phyloP scores from a whole-genome alignment of 2,113 vertebrate species.

The Gambusia holbrooki region DNA sequence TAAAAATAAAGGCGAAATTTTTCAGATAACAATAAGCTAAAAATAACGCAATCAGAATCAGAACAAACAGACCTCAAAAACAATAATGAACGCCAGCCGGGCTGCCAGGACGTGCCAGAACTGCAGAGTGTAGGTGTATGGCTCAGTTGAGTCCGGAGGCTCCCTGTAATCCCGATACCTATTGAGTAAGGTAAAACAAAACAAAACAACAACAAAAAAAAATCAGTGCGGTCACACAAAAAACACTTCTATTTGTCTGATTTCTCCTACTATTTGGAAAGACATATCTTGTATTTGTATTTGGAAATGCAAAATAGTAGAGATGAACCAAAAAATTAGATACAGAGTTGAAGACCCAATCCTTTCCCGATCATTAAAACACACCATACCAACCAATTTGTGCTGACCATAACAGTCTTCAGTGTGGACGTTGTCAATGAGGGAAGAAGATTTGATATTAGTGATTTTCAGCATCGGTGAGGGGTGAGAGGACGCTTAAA shows the following conservation, averaged over 20 bases:
- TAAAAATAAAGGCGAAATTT: no score
- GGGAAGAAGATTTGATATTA: neutral
- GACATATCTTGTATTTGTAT: neutral
- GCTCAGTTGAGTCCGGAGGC: constrained; percentile 85
- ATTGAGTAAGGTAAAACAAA: neutral
- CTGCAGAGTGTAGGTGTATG: constrained; percentile 91
- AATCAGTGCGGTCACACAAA: neutral
- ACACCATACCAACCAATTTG: no score
- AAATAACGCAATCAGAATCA: no score
- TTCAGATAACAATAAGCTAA: no score
- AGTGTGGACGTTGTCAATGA: neutral
- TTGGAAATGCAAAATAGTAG: neutral
- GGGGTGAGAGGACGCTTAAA: no score
- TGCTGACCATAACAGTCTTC: neutral
- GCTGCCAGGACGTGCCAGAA: constrained; percentile 98
- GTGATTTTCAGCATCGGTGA: neutral
- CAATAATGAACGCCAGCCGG: constrained; percentile 93
- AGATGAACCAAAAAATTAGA: neutral
- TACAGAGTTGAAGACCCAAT: neutral
- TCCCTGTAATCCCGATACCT: constrained; percentile 96
- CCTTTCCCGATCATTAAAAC: neutral
- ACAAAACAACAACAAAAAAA: neutral
- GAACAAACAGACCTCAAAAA: constrained; percentile 88
- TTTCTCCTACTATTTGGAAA: no score
- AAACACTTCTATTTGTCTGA: no score